Percentiles rank a stretch among this genome's conserved stretches.
phyloP scores from a whole-genome alignment of 2,113 vertebrate species.

The Lophius piscatorius region DNA sequence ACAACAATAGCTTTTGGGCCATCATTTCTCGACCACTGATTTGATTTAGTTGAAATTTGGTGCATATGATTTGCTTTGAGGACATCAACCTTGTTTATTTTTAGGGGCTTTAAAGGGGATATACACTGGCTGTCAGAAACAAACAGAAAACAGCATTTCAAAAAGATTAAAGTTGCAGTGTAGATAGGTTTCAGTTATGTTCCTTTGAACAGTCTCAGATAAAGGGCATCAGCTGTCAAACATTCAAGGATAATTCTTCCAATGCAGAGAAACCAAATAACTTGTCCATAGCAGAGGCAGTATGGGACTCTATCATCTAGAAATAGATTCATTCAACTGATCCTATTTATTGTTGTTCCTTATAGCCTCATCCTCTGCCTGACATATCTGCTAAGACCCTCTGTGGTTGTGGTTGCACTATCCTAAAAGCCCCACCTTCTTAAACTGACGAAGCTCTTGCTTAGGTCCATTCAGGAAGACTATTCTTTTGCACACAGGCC shows the following conservation, averaged over 20 bases:
- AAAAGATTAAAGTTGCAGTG: neutral
- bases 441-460: too few species aligned
- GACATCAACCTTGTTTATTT: too few species aligned
- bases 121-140: too few species aligned
- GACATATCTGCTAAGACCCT: slow-evolving; percentile 22
- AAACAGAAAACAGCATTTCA: neutral
- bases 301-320: slow-evolving; percentile 7
- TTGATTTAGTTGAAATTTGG: too few species aligned
- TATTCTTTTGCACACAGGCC: too few species aligned
- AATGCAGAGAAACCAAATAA: slow-evolving; percentile 1
- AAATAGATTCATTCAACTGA: slow-evolving; percentile 29
- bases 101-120: too few species aligned
- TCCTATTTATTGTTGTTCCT: slow-evolving; percentile 14
- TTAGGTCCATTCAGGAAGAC: too few species aligned
- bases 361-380: slow-evolving; percentile 17
- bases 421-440: neutral
- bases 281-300: slow-evolving; percentile 9
- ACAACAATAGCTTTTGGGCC: too few species aligned
- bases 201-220: slow-evolving; percentile 32
- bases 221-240: slow-evolving; percentile 28
- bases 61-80: too few species aligned
- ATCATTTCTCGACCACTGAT: too few species aligned
- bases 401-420: neutral
- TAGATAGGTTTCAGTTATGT: neutral
- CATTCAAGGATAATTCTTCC: slow-evolving; percentile 15